Base-by-base conservation (phyloP, 2,888 invertebrate species). In the Cryptocephalus primarius region DNA sequence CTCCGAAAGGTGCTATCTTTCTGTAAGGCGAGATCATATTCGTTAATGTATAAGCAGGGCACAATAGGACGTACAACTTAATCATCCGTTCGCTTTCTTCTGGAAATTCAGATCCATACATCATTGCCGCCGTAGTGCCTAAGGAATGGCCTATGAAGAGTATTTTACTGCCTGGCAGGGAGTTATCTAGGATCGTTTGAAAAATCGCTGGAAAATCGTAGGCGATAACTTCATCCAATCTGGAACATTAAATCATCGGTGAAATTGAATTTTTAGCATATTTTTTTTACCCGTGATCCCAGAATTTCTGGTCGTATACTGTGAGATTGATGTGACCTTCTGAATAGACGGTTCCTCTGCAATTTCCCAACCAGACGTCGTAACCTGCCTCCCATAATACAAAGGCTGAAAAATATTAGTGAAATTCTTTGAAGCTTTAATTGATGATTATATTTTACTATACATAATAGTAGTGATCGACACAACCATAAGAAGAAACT, bases 141-240 rank as follows among this genome's bases (percentile, higher is more conserved):
- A 93, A 86, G 0, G 91, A 93, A 68, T 93, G 91, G 0, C 93
- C 94, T 39, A 92, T 73, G 63, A 90, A 93, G 56, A 80, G 78
- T 32, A 85, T 61, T 52, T 67, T 56, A 32, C 58, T 62, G 6
- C 55, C 58, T 13, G 54, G 48, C 9, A 56, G 59, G 1, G 66
- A 63, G 46, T 60, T 48, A 8, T 49, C 32, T 4, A 60, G 44
- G 12, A 69, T 64, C 9, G 60, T 56, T 13, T 62, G 51, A 32
- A 69, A 61, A 39, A 60, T 60, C 2, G 64, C 60, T 32, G 67
- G 67, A 8, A 66, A 48, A 49, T 69, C 69, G 38, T 61, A 55
- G 8, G 60, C 40, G 10, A 61, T 62, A 11, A 69, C 52, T 45
- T 69, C 65, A 43, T 69, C 68, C 55, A 67, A 54, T 38, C 67